Conservation (phyloP, 2,797 vertebrate genomes). For the Falco naumanni region DNA sequence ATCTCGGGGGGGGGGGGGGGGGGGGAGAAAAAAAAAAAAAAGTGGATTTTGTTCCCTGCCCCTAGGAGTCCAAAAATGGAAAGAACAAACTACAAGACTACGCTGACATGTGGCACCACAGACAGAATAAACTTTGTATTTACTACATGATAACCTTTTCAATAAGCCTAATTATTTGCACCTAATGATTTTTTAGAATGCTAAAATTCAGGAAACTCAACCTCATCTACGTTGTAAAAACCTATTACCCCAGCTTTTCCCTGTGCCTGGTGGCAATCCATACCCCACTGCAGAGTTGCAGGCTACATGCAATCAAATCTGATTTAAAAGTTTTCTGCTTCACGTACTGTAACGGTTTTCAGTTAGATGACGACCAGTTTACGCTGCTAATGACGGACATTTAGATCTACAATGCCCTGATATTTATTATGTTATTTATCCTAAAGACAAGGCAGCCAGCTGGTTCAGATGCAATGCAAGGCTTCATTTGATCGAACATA, state of each 20-base stretch:
- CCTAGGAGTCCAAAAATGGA: not conserved
- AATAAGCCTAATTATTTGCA: not conserved
- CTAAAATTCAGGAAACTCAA: not conserved
- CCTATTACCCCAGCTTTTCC: not conserved
- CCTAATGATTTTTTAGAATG: not conserved
- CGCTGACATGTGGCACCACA: not conserved
- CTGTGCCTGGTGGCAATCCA: not conserved
- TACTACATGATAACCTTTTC: not conserved
- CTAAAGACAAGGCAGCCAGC: not conserved
- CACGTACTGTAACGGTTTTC: rapidly evolving
- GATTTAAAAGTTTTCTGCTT: not conserved
- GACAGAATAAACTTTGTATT: not conserved
- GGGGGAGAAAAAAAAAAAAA: not conserved
- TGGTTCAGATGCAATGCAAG: not conserved
- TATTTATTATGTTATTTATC: not conserved
- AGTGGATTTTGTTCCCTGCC: not conserved
- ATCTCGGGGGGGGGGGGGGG: too few relatives aligned
- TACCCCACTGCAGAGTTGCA: rapidly evolving
- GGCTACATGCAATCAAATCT: not conserved
- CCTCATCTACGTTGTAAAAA: not conserved
- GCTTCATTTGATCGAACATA: not conserved
- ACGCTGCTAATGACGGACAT: rapidly evolving
- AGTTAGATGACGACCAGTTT: not conserved
- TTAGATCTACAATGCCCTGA: not conserved
- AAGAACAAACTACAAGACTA: not conserved